phyloP scores from a whole-genome alignment of 2,113 vertebrate genomes.

The Acrocephalus arundinaceus region DNA sequence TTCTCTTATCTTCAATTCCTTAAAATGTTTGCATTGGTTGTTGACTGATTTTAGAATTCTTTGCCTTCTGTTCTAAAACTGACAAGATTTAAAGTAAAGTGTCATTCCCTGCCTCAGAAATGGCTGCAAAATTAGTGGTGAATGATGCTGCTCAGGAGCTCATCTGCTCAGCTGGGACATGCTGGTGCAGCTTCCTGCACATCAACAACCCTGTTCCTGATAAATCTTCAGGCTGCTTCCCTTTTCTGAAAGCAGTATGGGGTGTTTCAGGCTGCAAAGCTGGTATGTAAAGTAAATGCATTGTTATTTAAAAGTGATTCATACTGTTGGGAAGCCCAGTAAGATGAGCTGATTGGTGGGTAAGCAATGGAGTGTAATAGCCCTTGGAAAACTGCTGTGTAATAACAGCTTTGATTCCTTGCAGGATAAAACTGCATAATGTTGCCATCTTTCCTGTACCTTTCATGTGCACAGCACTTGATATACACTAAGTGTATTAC shows the following conservation, averaged over 20 bases:
- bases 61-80: not conserved
- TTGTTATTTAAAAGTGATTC: conserved; percentile 55
- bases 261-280: not conserved
- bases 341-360: conserved; percentile 26
- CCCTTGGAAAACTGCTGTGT: conserved; percentile 23
- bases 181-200: not conserved
- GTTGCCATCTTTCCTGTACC: not conserved
- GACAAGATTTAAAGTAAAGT: not conserved
- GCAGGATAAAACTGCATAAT: conserved; percentile 6
- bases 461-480: conserved; percentile 7
- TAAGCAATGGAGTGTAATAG: conserved; percentile 34
- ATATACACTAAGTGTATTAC: conserved; percentile 22
- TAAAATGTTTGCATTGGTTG: not conserved
- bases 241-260: not conserved
- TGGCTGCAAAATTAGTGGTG: not conserved
- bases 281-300: conserved; percentile 23
- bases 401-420: conserved; percentile 36
- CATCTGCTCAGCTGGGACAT: not conserved
- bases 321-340: not conserved
- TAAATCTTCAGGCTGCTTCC: not conserved
- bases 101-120: not conserved
- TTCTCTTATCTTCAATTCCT: not conserved
- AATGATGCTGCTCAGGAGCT: not conserved
- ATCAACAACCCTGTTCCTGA: not conserved
- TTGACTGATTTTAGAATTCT: not conserved